Base-by-base conservation (phyloP, 2,113 vertebrate genomes). In the Morphnarchus princeps region DNA sequence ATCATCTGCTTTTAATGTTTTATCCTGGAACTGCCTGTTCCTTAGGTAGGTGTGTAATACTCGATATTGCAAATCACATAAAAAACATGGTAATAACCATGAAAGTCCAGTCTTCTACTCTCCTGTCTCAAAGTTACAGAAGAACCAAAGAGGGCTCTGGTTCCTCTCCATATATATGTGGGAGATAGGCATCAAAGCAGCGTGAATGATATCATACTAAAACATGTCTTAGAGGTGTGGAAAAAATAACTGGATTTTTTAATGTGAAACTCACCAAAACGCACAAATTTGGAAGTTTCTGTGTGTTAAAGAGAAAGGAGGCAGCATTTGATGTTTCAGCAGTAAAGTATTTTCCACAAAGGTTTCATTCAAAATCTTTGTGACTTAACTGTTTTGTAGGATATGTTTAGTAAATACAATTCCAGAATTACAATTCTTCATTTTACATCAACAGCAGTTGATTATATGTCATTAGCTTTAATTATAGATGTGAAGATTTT, bases 41-140 rank as follows among this genome's bases (percentile, higher is more conserved):
- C 54, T 61, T 43, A 55, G 10, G 14, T 8, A 73, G 10, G 3
- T 61, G 3, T 3, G 2, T 21, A 73, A 73, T 40, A 69, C 38
- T 66, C 0, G 0, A 14, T 32, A 67, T 9, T 8, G 2, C 11
- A 87, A 73, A 57, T 47, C 24, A 59, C 0, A 2, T 49, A 15
- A 67, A 54, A 83, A 66, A 7, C 9, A 20, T 32, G 34, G 2
- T 76, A 58, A 38, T 65, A 65, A 55, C 21, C 4, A 8, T 36
- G 21, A 15, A 2, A 54, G 11, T 32, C 31, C 63, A 45, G 36
- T 87, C 3, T 32, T 71, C 55, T 43, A 58, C 10, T 80, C 4
- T 87, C 6, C 20, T 86, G 11, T 38, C 36, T 72, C 38, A 72
- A 72, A 87, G n/a, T 26, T 67, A 43, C n/a, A 63, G 43, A 49